Base-by-base conservation (phyloP, 2,113 vertebrate species). In the Tragelaphus imberbis region DNA sequence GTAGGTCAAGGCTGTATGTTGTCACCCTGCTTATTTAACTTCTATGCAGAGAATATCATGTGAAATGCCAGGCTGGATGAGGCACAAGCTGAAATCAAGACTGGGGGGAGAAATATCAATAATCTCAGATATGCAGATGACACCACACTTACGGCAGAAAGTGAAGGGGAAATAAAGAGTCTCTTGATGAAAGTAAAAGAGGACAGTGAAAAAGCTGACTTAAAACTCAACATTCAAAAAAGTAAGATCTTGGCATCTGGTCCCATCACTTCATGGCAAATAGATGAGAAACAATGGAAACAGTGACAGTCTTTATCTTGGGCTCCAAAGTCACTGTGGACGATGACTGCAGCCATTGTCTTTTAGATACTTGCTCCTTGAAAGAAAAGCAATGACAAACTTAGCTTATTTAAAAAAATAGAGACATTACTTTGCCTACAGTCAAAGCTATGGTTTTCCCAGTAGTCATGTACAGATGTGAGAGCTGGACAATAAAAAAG, bases 311-410 rank as follows among this genome's bases (percentile, higher is more conserved):
- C 63, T 59, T 65, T 68, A 68, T 68, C 63, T n/a, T 68, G 33
- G 33, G 63, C 63, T 68, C 16, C 33, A 68, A n/a, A 68, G n/a
- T 68, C 63, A n/a, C 63, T 68, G 33, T n/a, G 63, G 33, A 68
- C 0, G 0, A 68, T 68, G 63, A 68, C 63, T 68, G 7, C 8
- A 68, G 33, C 63, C 63, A 68, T n/a, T 2, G 1, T 68, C 16
- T n/a, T 68, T 68, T n/a, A 68, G 33, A 68, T 3, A 68, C 33
- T 19, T 68, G 33, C 33, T 68, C 63, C 7, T 68, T 68, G 33
- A 16, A 68, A 68, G 63, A 68, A 68, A 68, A 68, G 63, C 33
- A 68, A 68, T 68, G 63, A 68, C 7, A 68, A 68, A n/a, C 33
- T 65, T 9, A n/a, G 33, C 4, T 0, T 68, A n/a, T 19, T 68